These are phyloP conservation scores for Oreochromis grahami DNA, from an alignment of 2,797 vertebrate genomes.

Conservation along the genomic window DNA sequence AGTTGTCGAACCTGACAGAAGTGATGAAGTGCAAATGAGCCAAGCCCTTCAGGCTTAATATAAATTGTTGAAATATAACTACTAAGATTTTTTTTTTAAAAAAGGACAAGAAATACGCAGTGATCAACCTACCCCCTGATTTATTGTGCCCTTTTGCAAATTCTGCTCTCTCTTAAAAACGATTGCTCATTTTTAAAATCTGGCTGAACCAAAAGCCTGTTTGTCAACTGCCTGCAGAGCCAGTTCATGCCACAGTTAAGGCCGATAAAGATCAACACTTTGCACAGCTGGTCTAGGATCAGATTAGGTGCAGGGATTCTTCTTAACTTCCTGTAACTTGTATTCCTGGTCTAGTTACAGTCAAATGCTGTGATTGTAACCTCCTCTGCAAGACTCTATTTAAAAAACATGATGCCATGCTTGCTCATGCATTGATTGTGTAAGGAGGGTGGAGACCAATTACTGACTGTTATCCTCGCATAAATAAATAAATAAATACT, in stretches of 20 bases:
- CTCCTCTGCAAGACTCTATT: neutral
- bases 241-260: neutral
- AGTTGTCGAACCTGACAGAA: conserved; percentile 91
- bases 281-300: neutral
- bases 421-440: neutral
- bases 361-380: neutral
- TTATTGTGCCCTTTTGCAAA: neutral
- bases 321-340: neutral
- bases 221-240: neutral
- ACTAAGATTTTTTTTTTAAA: too few species aligned
- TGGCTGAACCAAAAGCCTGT: neutral
- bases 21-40: neutral
- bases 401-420: neutral
- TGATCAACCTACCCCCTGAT: neutral
- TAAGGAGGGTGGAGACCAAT: neutral
- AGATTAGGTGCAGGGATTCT: neutral
- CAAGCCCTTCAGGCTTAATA: neutral
- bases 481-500: conserved; percentile 34
- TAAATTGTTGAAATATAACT: neutral
- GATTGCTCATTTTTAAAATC: neutral
- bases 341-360: neutral
- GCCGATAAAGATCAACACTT: neutral
- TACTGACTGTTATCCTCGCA: neutral
- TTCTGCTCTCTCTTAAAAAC: neutral
- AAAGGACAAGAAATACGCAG: neutral